Percentiles rank a stretch among this genome's conserved stretches.
These are phyloP conservation scores for Drosophila orosa DNA, from an alignment of 1,140 invertebrate genomes.

Conservation along the genomic window DNA sequence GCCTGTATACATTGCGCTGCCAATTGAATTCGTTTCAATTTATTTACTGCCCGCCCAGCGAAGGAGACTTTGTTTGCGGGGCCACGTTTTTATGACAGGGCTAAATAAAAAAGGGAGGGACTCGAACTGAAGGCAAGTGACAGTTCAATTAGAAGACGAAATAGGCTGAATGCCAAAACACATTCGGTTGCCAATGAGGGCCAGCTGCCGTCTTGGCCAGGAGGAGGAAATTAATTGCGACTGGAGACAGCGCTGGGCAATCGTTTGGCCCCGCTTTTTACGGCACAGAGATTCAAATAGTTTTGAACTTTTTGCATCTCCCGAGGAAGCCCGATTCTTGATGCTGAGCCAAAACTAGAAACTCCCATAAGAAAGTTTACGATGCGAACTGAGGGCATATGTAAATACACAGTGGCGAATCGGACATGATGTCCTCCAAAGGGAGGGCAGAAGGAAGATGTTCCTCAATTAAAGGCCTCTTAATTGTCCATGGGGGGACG, in stretches of 20 bases:
- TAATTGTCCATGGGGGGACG: slow-evolving; percentile 40
- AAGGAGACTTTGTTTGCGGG: slow-evolving; percentile 59
- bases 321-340: slow-evolving; percentile 71
- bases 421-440: not conserved
- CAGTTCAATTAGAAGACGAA: slow-evolving; percentile 73
- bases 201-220: slow-evolving; percentile 39
- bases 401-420: slow-evolving; percentile 71
- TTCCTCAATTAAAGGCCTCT: slow-evolving; percentile 61
- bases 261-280: slow-evolving; percentile 54
- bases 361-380: slow-evolving; percentile 80
- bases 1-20: slow-evolving; percentile 69
- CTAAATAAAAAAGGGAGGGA: slow-evolving; percentile 12
- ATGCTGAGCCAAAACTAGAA: slow-evolving; percentile 75
- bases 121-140: slow-evolving; percentile 29
- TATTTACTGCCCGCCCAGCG: slow-evolving; percentile 64
- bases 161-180: slow-evolving; percentile 60
- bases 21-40: slow-evolving; percentile 82
- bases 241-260: slow-evolving; percentile 32
- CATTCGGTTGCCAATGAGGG: slow-evolving; percentile 34
- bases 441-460: not conserved
- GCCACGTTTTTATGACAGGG: slow-evolving; percentile 61
- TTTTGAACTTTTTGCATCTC: slow-evolving; percentile 72
- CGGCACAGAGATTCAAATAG: slow-evolving; percentile 63
- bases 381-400: slow-evolving; percentile 63
- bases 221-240: slow-evolving; percentile 38